A percentile compares a stretch with the other conserved stretches of the same genome.
phyloP scores from a whole-genome alignment of 2,113 vertebrate genomes.

The Corapipo altera region DNA sequence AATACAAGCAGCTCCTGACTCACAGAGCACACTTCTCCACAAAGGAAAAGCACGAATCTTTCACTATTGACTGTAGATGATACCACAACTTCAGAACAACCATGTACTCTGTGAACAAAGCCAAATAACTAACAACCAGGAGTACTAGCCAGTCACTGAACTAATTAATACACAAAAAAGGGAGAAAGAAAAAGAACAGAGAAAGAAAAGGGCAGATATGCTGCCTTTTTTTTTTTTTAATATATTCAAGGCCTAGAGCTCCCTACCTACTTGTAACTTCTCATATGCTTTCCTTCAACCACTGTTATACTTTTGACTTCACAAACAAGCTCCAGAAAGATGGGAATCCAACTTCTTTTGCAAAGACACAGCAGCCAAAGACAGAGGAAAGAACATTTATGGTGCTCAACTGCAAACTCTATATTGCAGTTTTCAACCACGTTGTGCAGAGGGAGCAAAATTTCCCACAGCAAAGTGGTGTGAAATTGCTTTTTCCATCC shows the following conservation, averaged over 20 bases:
- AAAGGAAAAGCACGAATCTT: neutral
- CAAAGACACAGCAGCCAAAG: neutral
- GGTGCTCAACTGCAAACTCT: neutral
- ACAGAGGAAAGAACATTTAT: neutral
- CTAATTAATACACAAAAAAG: neutral
- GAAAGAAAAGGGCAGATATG: neutral
- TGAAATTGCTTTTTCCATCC: neutral
- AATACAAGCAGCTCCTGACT: neutral
- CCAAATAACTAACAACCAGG: fast-evolving
- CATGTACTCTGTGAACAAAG: neutral
- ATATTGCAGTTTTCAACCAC: slow-evolving; percentile 46
- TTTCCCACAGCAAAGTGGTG: neutral
- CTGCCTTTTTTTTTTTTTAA: neutral
- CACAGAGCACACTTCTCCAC: neutral
- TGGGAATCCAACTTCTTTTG: neutral
- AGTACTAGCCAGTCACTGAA: neutral
- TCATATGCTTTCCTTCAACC: neutral
- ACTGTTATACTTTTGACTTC: neutral
- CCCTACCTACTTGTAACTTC: neutral
- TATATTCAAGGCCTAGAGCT: neutral
- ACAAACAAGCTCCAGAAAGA: neutral
- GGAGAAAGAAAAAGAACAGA: neutral
- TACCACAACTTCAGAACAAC: neutral
- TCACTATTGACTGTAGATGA: neutral
- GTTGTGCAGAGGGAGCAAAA: slow-evolving; percentile 67